Base-by-base conservation (phyloP, 2,888 invertebrate species). In the Tetragonula carbonaria region DNA sequence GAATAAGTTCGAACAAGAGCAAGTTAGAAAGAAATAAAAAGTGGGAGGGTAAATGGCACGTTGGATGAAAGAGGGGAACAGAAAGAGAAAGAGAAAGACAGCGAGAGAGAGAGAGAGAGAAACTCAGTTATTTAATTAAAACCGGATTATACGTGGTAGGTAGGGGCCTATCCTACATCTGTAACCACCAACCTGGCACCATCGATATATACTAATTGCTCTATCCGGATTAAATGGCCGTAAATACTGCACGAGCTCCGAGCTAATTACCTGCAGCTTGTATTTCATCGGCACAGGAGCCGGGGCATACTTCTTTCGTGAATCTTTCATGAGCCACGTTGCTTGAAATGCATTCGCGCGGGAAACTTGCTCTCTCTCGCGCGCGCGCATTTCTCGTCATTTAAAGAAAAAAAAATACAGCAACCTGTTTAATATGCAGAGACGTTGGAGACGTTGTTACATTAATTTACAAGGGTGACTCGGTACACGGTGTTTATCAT, bases 51-150 rank as follows among this genome's bases (percentile, higher is more conserved):
- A 11, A 11, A n/a, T 33, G 53, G 57, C 50, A 45, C 59, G 63
- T 51, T 21, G 8, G 18, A 38, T 59, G 57, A 33, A 73, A 50
- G 57, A 28, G 45, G 57, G 66, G 63, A 18, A 38, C 21, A 55
- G n/a, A 57, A 50, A 23, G n/a, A 62, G 76, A n/a, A 6, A 45
- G 2, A 38, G 13, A 28, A 45, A 57, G 57, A 11, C 4, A 23
- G 14, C 11, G 63, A 23, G 62, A 50, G 33, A 62, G 65, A 78
- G 59, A 65, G 66, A 82, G 81, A 72, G 82, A 84, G 78, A 78
- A 80, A 72, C 74, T 80, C 85, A 86, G 92, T 93, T 93, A 93
- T 94, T 94, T 93, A 93, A 94, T 94, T 94, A 94, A 94, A 94
- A 93, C 92, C 93, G 93, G 94, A 94, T 94, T 93, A 93, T 88